Base-by-base conservation (phyloP, 2,113 vertebrate species). In the Piaya cayana region DNA sequence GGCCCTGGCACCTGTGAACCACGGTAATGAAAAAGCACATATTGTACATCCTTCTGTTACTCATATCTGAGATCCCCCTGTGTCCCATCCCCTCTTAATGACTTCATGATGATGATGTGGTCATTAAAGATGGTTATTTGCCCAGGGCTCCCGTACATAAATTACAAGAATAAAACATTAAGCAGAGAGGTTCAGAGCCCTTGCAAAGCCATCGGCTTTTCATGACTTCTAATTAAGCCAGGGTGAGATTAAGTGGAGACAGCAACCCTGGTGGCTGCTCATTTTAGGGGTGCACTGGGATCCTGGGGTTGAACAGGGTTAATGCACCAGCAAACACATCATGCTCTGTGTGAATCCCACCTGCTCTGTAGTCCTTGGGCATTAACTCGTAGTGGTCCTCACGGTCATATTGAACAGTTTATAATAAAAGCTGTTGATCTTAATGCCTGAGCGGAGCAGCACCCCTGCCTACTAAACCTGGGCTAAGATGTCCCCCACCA, bases 91-190 rank as follows among this genome's bases (percentile, higher is more conserved):
- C n/a, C 36, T 68, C 64, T 32, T 90, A 82, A 95, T 16, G 68
- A 34, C 77, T 84, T 37, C 64, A 22, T 82, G 65, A 45, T 85
- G 74, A 74, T 71, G 76, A 82, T 91, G 80, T 37, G 78, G 32
- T 56, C 83, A 65, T 96, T 94, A 96, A 85, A 62, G 78, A 65
- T 12, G 50, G 92, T 12, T 53, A 94, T 92, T 93, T 1, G 18
- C 92, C 93, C 83, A 21, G 65, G 55, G 49, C 58, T 86, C 58
- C 62, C n/a, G 47, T 9, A 71, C 81, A 32, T 89, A 74, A 93
- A 42, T 87, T 86, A 74, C 26, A 6, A 59, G 53, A 91, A 13
- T 12, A 27, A 77, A 91, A 47, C 83, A 34, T 93, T 77, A 72
- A 84, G 23, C 2, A 15, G 74, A 84, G 81, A 53, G 27, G 30